Percentiles rank a stretch among this genome's conserved stretches.
Evolutionary conservation across 2,113 vertebrate genomes (phyloP).

Genomic region (Platichthys stellatus): DNA sequence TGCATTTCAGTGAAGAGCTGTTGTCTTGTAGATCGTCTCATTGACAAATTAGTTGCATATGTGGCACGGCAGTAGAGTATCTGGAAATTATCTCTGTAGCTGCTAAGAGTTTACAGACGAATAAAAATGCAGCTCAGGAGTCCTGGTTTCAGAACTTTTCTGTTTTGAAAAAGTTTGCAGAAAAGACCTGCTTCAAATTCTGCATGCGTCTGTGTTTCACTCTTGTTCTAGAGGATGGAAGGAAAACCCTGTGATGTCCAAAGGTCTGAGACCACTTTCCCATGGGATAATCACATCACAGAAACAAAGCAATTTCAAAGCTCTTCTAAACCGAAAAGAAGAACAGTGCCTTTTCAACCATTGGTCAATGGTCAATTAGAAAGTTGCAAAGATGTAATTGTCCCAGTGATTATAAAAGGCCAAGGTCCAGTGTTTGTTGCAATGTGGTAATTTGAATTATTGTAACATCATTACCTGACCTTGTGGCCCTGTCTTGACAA

Average conservation of each 20-base stretch:
- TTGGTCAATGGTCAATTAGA: background rate
- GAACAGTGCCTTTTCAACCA: background rate
- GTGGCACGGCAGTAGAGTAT: background rate
- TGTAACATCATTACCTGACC: background rate
- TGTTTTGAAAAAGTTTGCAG: slow-evolving; percentile 13
- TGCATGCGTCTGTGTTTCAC: slow-evolving; percentile 1
- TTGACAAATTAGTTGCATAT: slow-evolving; percentile 2
- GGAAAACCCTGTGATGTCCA: background rate
- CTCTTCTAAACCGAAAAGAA: background rate
- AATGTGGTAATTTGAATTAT: background rate
- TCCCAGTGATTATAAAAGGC: no score
- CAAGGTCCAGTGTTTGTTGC: background rate
- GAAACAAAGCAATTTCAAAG: background rate
- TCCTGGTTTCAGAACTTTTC: slow-evolving; percentile 18
- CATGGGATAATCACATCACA: slow-evolving; percentile 6
- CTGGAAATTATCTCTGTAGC: background rate
- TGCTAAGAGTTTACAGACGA: background rate
- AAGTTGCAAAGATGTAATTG: background rate
- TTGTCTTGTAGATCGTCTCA: slow-evolving; percentile 4
- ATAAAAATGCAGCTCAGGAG: background rate
- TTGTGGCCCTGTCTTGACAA: background rate
- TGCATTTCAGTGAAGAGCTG: slow-evolving; percentile 7
- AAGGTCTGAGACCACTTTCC: background rate
- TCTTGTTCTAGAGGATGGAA: background rate
- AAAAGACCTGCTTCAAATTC: slow-evolving; percentile 7